These are phyloP conservation scores for Idris sp. DNA, from an alignment of 1,140 invertebrate species.

Conservation along the genomic window DNA sequence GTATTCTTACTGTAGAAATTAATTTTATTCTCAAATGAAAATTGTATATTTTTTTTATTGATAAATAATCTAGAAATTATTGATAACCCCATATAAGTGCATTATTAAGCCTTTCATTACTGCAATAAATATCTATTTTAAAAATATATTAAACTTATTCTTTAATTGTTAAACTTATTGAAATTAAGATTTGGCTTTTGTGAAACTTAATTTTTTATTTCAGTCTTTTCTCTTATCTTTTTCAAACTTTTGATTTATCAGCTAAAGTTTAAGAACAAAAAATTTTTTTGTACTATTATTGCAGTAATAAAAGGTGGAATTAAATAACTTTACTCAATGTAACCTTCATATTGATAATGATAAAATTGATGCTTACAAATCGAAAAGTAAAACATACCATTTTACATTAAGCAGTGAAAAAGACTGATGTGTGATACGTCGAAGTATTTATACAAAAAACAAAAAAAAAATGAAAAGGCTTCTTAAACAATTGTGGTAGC, in stretches of 20 bases:
- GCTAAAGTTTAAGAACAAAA: constrained; percentile 8
- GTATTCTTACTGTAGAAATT: too few relatives aligned
- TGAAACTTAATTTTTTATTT: too few relatives aligned
- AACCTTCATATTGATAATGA: constrained; percentile 21
- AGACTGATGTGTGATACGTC: constrained; percentile 60
- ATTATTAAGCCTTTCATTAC: constrained; percentile 52
- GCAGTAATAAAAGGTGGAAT: constrained; percentile 41
- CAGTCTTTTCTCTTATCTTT: too few relatives aligned
- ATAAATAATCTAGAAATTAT: constrained; percentile 1
- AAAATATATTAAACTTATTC: not conserved
- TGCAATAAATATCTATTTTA: constrained; percentile 31
- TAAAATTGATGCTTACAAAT: constrained; percentile 29
- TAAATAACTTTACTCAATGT: constrained; percentile 41
- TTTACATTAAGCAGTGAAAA: constrained; percentile 49
- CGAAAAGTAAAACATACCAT: constrained; percentile 37
- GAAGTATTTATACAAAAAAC: constrained; percentile 41
- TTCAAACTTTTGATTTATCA: too few relatives aligned
- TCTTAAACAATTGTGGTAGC: constrained; percentile 33
- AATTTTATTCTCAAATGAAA: too few relatives aligned
- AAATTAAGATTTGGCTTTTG: too few relatives aligned
- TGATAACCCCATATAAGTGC: constrained; percentile 53
- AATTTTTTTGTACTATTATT: constrained; percentile 5
- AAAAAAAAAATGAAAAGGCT: constrained; percentile 41
- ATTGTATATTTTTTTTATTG: too few relatives aligned
- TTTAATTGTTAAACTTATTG: too few relatives aligned